These are phyloP conservation scores for Thysanoteuthis rhombus DNA, from an alignment of 2,888 invertebrate genomes.

Conservation along the genomic window DNA sequence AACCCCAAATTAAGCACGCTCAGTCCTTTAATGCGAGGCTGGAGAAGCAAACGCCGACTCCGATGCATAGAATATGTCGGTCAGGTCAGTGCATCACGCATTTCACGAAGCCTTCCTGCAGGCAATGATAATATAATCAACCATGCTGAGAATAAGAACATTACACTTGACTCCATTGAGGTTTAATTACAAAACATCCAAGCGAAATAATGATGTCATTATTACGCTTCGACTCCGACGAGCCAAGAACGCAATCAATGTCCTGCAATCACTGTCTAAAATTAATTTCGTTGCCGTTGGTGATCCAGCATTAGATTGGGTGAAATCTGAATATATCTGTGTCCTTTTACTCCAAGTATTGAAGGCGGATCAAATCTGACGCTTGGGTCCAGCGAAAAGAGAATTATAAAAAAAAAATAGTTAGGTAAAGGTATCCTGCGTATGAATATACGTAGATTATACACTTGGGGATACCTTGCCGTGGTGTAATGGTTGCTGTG, in stretches of 20 bases:
- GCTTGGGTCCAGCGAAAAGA: not conserved
- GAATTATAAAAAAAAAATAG: not conserved
- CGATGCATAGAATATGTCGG: not conserved
- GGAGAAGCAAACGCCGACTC: not conserved
- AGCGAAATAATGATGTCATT: not conserved
- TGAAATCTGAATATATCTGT: not conserved
- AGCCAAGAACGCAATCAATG: not conserved
- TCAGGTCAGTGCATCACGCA: not conserved
- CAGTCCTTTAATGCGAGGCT: not conserved
- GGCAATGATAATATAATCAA: not conserved
- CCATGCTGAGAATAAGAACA: not conserved
- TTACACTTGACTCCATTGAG: not conserved
- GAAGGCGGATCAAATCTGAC: not conserved
- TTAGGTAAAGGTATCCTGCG: not conserved
- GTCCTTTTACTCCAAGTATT: not conserved
- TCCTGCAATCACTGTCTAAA: not conserved
- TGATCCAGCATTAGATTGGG: not conserved
- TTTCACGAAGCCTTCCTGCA: not conserved
- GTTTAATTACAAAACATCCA: not conserved
- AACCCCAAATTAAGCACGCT: not conserved
- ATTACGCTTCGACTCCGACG: not conserved
- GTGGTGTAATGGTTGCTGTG: too few relatives aligned
- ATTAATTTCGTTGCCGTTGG: not conserved
- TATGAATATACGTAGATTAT: not conserved
- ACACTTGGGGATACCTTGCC: too few relatives aligned